These are phyloP conservation scores for Epizoanthus fatuus DNA, from an alignment of 92 coral and sea anemone genomes.

Conservation along the genomic window DNA sequence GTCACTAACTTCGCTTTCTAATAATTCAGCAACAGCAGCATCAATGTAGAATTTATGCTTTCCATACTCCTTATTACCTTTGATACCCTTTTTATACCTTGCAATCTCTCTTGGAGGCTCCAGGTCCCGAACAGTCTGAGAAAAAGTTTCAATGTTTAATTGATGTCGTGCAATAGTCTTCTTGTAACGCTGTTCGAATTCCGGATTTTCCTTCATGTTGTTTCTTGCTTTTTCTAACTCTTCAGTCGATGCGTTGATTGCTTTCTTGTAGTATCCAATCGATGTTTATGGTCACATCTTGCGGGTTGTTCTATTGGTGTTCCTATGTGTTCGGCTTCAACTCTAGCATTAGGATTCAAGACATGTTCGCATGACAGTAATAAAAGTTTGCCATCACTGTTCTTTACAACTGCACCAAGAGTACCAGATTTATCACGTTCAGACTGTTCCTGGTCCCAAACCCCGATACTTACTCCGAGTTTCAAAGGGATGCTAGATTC, in stretches of 20 bases:
- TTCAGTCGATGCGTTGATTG: not conserved
- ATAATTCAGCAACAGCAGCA: not conserved
- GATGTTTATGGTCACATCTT: not conserved
- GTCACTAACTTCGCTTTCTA: not conserved
- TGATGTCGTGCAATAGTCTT: too few species aligned
- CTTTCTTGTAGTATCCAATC: not conserved
- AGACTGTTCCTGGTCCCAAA: not conserved
- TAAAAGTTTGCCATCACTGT: not conserved
- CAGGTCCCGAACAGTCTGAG: too few species aligned
- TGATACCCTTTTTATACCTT: not conserved
- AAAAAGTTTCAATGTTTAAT: too few species aligned
- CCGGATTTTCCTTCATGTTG: not conserved
- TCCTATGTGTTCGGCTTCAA: not conserved
- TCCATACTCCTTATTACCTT: not conserved
- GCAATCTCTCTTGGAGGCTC: not conserved
- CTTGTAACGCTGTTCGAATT: too few species aligned
- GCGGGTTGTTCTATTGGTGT: not conserved
- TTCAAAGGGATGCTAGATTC: not conserved
- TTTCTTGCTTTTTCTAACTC: not conserved
- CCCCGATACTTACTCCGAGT: conserved; percentile 11
- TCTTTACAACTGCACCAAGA: not conserved
- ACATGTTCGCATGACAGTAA: not conserved
- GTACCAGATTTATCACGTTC: too few species aligned
- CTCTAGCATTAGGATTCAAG: not conserved
- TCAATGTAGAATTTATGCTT: not conserved